A percentile compares a stretch with the other conserved stretches of the same genome.
phyloP scores from a whole-genome alignment of 2,797 vertebrate species.

The Calcarius lapponicus region DNA sequence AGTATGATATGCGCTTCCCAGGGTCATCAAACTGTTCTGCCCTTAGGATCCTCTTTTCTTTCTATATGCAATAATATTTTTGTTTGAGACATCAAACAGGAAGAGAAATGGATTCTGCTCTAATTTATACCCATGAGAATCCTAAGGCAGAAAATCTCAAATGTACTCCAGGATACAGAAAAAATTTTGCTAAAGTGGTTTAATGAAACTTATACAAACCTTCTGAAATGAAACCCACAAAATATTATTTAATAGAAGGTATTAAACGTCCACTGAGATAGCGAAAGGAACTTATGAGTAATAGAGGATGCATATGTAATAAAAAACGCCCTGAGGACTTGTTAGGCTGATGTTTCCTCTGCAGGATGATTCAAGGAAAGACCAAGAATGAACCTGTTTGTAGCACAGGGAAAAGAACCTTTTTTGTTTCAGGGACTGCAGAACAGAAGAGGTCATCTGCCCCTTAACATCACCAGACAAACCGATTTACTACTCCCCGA shows the following conservation, averaged over 20 bases:
- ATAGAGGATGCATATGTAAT: conserved; percentile 82
- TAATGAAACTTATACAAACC: not conserved
- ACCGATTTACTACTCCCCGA: conserved; percentile 71
- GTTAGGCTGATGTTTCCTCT: conserved; percentile 83
- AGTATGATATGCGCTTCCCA: not conserved
- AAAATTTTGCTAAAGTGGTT: not conserved
- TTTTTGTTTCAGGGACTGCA: conserved; percentile 68
- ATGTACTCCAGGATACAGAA: not conserved
- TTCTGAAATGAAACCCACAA: conserved; percentile 32
- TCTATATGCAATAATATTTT: not conserved
- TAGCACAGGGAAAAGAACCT: conserved; percentile 53
- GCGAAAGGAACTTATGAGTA: conserved; percentile 79
- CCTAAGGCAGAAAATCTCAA: not conserved
- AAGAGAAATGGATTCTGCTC: not conserved
- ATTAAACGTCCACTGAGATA: conserved; percentile 79
- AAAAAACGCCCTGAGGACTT: conserved; percentile 86
- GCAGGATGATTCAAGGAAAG: conserved; percentile 83
- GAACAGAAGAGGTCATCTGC: conserved; percentile 70
- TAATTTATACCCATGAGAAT: not conserved
- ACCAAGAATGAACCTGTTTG: conserved; percentile 70
- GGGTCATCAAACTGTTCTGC: not conserved
- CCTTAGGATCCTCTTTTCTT: not conserved
- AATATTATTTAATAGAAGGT: conserved; percentile 78
- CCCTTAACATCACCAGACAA: conserved; percentile 73
- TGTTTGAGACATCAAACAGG: not conserved